Base-by-base conservation (phyloP, 2,113 vertebrate species). In the Erythrocercus mccallii region DNA sequence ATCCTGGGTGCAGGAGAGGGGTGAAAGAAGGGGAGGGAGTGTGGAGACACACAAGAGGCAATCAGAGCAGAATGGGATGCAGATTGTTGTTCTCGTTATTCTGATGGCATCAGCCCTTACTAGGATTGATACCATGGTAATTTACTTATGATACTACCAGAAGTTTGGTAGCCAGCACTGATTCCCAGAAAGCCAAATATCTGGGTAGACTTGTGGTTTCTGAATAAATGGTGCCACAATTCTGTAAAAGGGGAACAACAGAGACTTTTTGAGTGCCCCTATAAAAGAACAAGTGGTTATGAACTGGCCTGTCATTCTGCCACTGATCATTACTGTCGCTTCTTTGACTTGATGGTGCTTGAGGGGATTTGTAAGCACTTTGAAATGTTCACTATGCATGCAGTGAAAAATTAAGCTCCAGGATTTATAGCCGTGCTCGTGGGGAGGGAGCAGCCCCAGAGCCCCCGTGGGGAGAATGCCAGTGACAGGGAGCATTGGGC, bases 291-390 rank as follows among this genome's bases (percentile, higher is more conserved):
- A 73, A 94, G 83, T 64, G 83, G 47, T 83, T 83, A 83, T 88
- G 90, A 93, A 86, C 81, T 60, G 82, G 68, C 62, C 56, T 96
- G 79, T 93, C 92, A 92, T 90, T 93, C 79, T 90, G 93, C 64
- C 85, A 60, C 79, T 90, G 71, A 66, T 90, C 3, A 17, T 96
- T 91, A 81, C 27, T 71, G 79, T 92, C 90, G 83, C 37, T 87
- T 70, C 27, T 90, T 86, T 83, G 91, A 88, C 78, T 91, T 77
- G 84, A 47, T 8, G 4, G 68, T 90, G 88, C 95, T 92, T 74
- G 64, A 35, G 42, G 61, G 47, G 38, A 70, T 90, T 93, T 86
- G 35, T 83, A 47, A 86, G 74, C 22, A 0, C 56, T 95, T 64
- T 47, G 90, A 94, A 88, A 86, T 77, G 44, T 94, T 95, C 17